Percentiles rank a stretch among this genome's conserved stretches.
Conservation (phyloP, 2,888 invertebrate species). For the Crocallis elinguaria region DNA sequence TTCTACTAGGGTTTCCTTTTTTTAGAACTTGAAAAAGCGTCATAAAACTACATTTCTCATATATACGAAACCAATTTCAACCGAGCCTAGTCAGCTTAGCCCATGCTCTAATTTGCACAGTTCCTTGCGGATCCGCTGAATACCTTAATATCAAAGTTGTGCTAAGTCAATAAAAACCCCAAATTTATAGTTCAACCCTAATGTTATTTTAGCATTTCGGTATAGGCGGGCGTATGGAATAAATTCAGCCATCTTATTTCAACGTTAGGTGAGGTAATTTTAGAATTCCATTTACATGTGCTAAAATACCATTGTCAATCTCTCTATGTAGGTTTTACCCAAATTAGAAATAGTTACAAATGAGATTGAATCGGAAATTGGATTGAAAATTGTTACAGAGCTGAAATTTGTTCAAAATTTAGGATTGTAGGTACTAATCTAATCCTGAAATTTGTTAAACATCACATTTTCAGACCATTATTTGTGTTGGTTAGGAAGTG, state of each 20-base stretch:
- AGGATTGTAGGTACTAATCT: too few relatives aligned
- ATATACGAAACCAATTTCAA: not conserved
- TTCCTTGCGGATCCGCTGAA: constrained; percentile 14
- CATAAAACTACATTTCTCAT: too few relatives aligned
- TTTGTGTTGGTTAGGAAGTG: too few relatives aligned
- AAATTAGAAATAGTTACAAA: not conserved
- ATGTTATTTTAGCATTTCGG: not conserved
- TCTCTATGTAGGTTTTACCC: not conserved
- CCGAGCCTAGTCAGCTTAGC: constrained; percentile 5
- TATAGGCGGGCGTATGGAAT: not conserved
- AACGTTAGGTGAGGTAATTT: not conserved
- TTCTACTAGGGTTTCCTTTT: too few relatives aligned
- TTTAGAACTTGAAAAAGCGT: too few relatives aligned
- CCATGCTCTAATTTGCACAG: not conserved
- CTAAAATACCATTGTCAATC: not conserved
- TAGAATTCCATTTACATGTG: not conserved
- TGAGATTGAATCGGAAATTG: not conserved
- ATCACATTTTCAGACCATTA: too few relatives aligned
- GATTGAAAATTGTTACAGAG: not conserved
- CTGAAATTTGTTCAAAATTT: not conserved
- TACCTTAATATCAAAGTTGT: constrained; percentile 22
- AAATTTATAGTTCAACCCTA: constrained; percentile 15
- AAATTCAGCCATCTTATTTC: constrained; percentile 8
- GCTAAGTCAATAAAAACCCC: constrained; percentile 25
- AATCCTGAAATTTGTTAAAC: too few relatives aligned